phyloP scores from a whole-genome alignment of 2,113 vertebrate species.

The Catharus bicknelli region DNA sequence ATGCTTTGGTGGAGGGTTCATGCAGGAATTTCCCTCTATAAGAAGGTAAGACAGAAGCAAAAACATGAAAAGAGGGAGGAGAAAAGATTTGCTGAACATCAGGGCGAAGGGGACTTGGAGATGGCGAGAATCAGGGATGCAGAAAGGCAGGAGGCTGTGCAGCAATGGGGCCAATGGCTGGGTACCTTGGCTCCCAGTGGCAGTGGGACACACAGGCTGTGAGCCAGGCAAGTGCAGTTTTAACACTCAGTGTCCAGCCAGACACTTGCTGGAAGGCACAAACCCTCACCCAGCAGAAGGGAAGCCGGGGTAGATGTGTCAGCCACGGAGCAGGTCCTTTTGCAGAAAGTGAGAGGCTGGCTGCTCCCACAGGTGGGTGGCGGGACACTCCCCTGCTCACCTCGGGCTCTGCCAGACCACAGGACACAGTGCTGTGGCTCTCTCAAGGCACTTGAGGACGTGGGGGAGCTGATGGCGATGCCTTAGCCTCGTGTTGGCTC shows the following conservation, averaged over 20 bases:
- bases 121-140: neutral
- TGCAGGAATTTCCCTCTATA: neutral
- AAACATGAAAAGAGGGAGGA: neutral
- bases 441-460: neutral
- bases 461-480: neutral
- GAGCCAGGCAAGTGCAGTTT: neutral
- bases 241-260: neutral
- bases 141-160: neutral
- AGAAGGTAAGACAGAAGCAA: neutral
- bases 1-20: neutral
- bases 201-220: neutral
- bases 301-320: accelerated
- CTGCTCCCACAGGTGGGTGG: neutral
- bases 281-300: neutral
- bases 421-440: neutral
- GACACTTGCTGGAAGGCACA: accelerated
- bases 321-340: neutral
- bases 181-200: accelerated
- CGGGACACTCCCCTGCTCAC: neutral
- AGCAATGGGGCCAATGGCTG: accelerated
- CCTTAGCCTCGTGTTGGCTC: neutral
- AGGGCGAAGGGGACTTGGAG: neutral
- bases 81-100: neutral
- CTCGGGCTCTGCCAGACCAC: neutral
- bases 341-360: neutral